Base-by-base conservation (phyloP, 2,113 vertebrate genomes). In the Malurus alboscapulatus region DNA sequence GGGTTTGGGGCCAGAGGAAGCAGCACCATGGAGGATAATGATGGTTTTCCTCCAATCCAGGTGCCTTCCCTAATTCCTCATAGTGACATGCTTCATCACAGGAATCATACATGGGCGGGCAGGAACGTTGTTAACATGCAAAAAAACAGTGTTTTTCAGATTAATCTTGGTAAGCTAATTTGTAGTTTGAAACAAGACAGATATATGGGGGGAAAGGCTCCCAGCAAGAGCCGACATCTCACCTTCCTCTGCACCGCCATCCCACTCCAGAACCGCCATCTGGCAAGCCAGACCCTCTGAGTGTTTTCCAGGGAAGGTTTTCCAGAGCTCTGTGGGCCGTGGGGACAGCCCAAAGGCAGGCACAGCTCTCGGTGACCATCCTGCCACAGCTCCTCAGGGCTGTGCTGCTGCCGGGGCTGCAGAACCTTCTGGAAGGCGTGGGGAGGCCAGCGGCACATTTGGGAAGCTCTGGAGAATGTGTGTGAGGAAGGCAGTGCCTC, bases 321-420 rank as follows among this genome's bases (percentile, higher is more conserved):
- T 83, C 50, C 22, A 7, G 34, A 63, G 18, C 18, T 53, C 4
- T 0, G 7, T 9, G 25, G 1, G 0, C 3, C 2, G 9, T 7
- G 25, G 29, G 4, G 15, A 15, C 21, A n/a, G 19, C 30, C 42
- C 4, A 4, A n/a, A 36, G 63, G 44, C 19, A 45, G 29, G 26
- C 36, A 29, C 5, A 5, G 53, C 21, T 16, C 7, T 14, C 57
- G 22, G 26, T 19, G 9, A 9, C 22, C 30, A 22, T 72, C 58
- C 32, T 40, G 57, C 66, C 8, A 1, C n/a, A 62, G 19, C 30
- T n/a, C 32, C 68, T 61, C 10, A 0, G 29, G 14, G 29, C 68
- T 47, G 12, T 25, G 63, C 54, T 10, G 4, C 40, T 51, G 29
- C 12, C 18, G 21, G 9, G 42, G 34, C 1, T 2, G 29, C 19